A percentile compares a stretch with the other conserved stretches of the same genome.
Conservation (phyloP, 2,797 vertebrate genomes). For the Gambusia yucatana region DNA sequence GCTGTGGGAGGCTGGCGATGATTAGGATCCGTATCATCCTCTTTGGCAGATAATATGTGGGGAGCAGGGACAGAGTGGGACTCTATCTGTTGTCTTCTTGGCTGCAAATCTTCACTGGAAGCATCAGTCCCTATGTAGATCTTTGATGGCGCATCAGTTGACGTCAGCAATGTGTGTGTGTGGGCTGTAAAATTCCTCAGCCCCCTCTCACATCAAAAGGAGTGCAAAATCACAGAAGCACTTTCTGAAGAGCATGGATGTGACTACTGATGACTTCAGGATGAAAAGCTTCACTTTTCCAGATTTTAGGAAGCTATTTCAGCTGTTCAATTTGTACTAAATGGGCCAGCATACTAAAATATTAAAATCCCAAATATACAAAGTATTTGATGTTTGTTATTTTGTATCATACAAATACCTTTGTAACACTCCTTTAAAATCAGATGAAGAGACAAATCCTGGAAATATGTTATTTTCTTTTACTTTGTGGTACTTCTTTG, state of each 20-base stretch:
- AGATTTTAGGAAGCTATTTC: neutral
- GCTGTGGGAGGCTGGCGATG: slow-evolving; percentile 35
- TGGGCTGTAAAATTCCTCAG: slow-evolving; percentile 53
- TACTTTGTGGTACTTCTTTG: neutral
- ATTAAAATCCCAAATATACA: neutral
- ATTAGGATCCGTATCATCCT: slow-evolving; percentile 46
- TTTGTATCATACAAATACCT: neutral
- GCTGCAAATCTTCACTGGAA: slow-evolving; percentile 33
- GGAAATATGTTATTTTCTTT: neutral
- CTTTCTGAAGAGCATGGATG: slow-evolving; percentile 28
- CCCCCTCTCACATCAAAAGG: slow-evolving; percentile 33
- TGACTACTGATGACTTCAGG: slow-evolving; percentile 4
- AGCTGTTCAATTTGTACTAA: slow-evolving; percentile 1
- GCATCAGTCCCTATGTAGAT: slow-evolving; percentile 18
- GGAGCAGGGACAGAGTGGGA: slow-evolving; percentile 45
- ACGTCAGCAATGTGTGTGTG: slow-evolving; percentile 56
- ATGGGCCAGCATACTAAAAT: neutral
- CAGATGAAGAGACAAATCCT: neutral
- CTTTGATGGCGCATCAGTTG: slow-evolving; percentile 39
- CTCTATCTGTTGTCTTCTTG: slow-evolving; percentile 41
- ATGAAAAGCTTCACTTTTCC: neutral
- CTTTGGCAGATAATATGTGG: slow-evolving; percentile 52
- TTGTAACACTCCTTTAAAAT: neutral
- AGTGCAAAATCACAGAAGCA: slow-evolving; percentile 19
- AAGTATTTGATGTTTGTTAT: neutral